phyloP scores from a whole-genome alignment of 2,797 vertebrate species.

The Rhinatrema bivittatum region DNA sequence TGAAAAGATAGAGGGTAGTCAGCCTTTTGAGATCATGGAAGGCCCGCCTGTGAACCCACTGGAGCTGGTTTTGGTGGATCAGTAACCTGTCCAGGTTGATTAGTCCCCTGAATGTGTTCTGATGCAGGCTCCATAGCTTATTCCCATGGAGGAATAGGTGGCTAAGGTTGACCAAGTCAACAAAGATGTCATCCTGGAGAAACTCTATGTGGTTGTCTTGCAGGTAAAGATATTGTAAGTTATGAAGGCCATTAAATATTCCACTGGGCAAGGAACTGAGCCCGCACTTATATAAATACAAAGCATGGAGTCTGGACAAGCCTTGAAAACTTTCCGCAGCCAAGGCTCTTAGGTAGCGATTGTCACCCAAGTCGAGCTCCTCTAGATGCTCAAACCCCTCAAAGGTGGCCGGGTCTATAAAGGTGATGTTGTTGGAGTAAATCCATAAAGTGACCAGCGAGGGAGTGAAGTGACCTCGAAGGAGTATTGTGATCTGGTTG shows the following conservation, averaged over 20 bases:
- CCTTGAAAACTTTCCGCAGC: constrained; percentile 92
- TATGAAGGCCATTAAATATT: constrained; percentile 87
- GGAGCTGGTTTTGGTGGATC: constrained; percentile 90
- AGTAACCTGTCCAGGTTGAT: constrained; percentile 87
- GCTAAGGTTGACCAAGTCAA: constrained; percentile 93
- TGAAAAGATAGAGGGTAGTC: constrained; percentile 93
- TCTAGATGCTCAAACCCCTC: constrained; percentile 84
- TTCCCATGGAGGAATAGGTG: constrained; percentile 97
- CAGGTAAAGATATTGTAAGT: constrained; percentile 93
- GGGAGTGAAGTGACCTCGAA: constrained; percentile 82
- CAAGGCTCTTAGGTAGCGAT: constrained; percentile 83
- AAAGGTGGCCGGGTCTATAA: constrained; percentile 88
- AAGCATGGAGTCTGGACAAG: constrained; percentile 80
- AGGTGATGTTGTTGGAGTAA: constrained; percentile 97
- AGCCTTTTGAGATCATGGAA: constrained; percentile 91
- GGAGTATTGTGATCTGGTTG: constrained; percentile 88
- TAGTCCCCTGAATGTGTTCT: constrained; percentile 89
- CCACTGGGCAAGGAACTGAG: constrained; percentile 82
- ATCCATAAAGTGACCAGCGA: constrained; percentile 93
- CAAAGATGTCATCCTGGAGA: constrained; percentile 90
- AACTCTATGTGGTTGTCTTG: constrained; percentile 96
- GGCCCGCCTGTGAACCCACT: constrained; percentile 83
- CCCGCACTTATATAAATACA: constrained; percentile 92
- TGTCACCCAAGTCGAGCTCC: constrained; percentile 94
- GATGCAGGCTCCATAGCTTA: constrained; percentile 87